Evolutionary conservation across 2,888 invertebrate species (phyloP), one percentile per base, ranked within the genome.

Genomic region (Parapristionchus giblindavisi): DNA sequence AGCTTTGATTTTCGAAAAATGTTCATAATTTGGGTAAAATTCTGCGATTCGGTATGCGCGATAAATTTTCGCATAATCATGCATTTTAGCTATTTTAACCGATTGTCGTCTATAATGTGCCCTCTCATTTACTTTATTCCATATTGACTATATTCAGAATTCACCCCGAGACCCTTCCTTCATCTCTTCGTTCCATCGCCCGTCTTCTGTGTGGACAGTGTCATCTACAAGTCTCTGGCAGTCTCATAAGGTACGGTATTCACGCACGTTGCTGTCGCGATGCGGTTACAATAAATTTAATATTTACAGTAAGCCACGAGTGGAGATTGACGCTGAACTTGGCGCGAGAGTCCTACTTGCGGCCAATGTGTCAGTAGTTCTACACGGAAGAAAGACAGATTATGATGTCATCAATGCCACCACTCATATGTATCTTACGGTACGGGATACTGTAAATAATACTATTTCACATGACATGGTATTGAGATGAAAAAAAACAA

Each of bases 131-230:
- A n/a, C n/a, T n/a, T n/a, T n/a, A n/a, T n/a, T n/a, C n/a, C n/a
- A n/a, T n/a, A n/a, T n/a, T n/a, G n/a, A n/a, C n/a, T n/a, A n/a
- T n/a, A n/a, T n/a, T n/a, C 61, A 79, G 81, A 75, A 76, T 80
- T 61, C 76, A 77, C 14, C 75, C 79, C 14, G 78, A 48, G 21
- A 36, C 75, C 43, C 78, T 86, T 48, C 87, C 87, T 5, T 80
- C 79, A 29, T 76, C 81, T 14, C 76, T 87, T 29, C 80, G 81
- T 52, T 84, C 85, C 24, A 75, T 86, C 11, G 83, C 82, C 34
- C 82, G 79, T 61, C 77, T 85, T 32, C 77, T 84, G 17, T 87
- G 87, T 76, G 79, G 86, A 17, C 83, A 84, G 75, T 87, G 87
- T 73, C 83, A 83, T 75, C 76, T 87, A 8, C 80, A 84, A 66